Evolutionary conservation across 2,113 vertebrate species (phyloP).

Genomic region (Psettodes erumei): DNA sequence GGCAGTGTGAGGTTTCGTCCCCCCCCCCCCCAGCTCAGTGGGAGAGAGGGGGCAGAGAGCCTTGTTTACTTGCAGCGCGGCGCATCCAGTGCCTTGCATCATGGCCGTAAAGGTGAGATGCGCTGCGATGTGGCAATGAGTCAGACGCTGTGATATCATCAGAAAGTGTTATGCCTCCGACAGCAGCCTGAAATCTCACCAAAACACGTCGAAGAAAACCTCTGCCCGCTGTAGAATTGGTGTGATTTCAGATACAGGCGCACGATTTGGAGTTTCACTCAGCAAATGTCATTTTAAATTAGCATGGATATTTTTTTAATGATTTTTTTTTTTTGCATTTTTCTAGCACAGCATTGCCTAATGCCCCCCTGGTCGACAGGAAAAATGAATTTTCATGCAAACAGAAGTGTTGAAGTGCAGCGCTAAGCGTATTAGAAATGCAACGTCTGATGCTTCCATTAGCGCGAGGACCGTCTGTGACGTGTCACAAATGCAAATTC

Average conservation of each 20-base stretch:
- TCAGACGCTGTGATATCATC: conserved; percentile 28
- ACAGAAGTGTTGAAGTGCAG: neutral
- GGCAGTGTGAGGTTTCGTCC: conserved; percentile 47
- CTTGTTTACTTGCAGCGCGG: conserved; percentile 45
- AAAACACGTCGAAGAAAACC: no score
- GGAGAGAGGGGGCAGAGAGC: conserved; percentile 24
- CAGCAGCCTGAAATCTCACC: neutral
- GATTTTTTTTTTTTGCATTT: neutral
- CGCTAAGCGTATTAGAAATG: neutral
- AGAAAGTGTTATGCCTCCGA: neutral
- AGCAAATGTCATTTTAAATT: no score
- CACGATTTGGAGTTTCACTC: neutral
- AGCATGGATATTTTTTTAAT: no score
- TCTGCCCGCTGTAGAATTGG: neutral
- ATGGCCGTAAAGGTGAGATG: conserved; percentile 13
- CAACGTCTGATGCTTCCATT: neutral
- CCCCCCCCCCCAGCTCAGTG: conserved; percentile 16
- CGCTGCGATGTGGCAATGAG: conserved; percentile 19
- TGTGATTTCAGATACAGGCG: neutral
- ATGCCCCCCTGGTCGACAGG: neutral
- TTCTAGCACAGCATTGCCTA: neutral
- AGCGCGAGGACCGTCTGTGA: neutral
- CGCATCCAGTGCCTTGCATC: conserved; percentile 21
- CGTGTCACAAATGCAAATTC: neutral
- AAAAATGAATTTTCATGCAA: neutral